phyloP scores from a whole-genome alignment of 2,888 invertebrate species.

The Tachina grossa region DNA sequence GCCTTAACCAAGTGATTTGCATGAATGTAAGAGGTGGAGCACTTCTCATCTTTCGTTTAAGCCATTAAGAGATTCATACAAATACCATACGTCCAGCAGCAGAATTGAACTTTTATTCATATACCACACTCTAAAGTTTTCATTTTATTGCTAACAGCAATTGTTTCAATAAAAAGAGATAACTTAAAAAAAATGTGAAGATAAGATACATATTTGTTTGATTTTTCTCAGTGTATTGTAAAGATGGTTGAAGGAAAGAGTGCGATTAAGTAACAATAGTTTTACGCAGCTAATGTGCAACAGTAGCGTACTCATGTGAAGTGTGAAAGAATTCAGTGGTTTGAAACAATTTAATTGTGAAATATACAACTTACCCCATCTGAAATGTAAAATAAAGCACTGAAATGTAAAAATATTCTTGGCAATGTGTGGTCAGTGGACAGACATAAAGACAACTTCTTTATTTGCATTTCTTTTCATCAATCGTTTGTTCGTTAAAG shows the following conservation, averaged over 20 bases:
- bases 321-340: slow-evolving; percentile 15
- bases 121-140: not conserved
- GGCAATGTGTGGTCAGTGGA: not conserved
- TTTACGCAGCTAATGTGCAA: slow-evolving; percentile 25
- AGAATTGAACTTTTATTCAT: not conserved
- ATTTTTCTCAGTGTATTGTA: not conserved
- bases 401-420: not conserved
- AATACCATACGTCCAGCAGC: not conserved
- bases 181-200: no score
- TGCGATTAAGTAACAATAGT: not conserved
- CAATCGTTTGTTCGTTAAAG: not conserved
- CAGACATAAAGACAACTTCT: slow-evolving; percentile 20
- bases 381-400: not conserved
- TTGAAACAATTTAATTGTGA: slow-evolving; percentile 55
- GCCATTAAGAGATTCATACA: not conserved
- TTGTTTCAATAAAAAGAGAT: no score
- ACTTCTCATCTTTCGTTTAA: not conserved
- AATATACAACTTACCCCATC: not conserved
- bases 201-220: no score
- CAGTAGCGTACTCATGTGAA: not conserved
- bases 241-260: not conserved
- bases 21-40: not conserved
- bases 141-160: not conserved
- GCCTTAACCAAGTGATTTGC: not conserved
- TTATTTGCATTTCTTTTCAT: slow-evolving; percentile 22